Base-by-base conservation (phyloP, 2,888 invertebrate genomes). In the Aphidius colemani region DNA sequence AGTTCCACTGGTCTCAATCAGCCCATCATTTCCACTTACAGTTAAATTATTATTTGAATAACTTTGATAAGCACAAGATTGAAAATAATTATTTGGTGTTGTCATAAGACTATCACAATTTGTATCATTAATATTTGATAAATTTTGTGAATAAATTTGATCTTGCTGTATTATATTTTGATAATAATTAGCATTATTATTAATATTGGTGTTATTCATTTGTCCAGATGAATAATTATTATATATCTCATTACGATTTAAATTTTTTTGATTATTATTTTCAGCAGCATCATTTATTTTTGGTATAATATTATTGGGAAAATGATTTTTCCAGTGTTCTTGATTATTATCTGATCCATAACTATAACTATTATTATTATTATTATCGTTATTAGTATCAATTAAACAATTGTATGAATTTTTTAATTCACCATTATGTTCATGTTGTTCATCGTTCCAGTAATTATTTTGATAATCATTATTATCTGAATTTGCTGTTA, bases 401-500 rank as follows among this genome's bases (percentile, higher is more conserved):
- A 18, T 18, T 18, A 18, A 18, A 18, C 13, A 18, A 1, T 18
- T 18, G 13, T 18, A 18, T 18, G 13, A 18, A 18, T 2, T 18
- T 18, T 18, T 18, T 18, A 18, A 18, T 18, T 18, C 13, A 18
- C 2, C 13, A 18, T 18, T 18, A 18, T 41, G 4, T 45, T 10
- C 51, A 51, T 51, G n/a, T 51, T 39, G 3, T 39, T 39, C 10
- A 39, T 39, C 10, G n/a, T 6, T 68, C 69, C 30, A 72, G 13
- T 18, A 18, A 18, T 18, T 70, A 9, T 75, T 72, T 10, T 78
- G 77, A 9, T 74, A 74, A 5, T 71, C 75, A 44, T 73, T 71
- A 10, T 65, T 73, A 4, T 80, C 80, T 0, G 80, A 81, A 46
- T 78, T 78, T 2, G 82, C 82, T 0, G 80, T 78, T 43, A 81